Percentiles rank a stretch among this genome's conserved stretches.
Evolutionary conservation across 2,797 vertebrate species (phyloP).

Genomic region (Sphaeramia orbicularis): DNA sequence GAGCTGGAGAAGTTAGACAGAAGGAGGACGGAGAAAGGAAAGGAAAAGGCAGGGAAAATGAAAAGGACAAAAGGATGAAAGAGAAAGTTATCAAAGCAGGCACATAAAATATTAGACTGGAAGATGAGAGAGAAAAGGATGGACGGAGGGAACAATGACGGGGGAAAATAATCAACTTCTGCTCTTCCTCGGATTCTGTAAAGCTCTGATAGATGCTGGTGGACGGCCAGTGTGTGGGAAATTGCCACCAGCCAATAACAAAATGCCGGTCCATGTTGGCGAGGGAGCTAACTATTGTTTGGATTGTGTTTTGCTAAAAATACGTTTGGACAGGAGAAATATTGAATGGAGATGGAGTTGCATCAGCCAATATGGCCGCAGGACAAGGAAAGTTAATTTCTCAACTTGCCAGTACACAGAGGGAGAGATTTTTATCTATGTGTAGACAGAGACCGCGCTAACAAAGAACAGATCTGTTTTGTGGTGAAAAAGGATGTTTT

Average conservation of each 20-base stretch:
- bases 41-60: background rate
- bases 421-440: conserved; percentile 15
- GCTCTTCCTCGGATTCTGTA: background rate
- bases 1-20: conserved; percentile 29
- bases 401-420: conserved; percentile 16
- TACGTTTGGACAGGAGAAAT: conserved; percentile 49
- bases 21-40: conserved; percentile 30
- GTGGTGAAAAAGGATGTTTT: background rate
- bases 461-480: conserved; percentile 2
- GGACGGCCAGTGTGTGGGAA: conserved; percentile 40
- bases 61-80: conserved; percentile 6
- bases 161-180: conserved; percentile 18
- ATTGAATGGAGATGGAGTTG: conserved; percentile 16
- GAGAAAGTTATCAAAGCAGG: conserved; percentile 16
- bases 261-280: conserved; percentile 35
- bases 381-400: conserved; percentile 52
- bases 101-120: conserved; percentile 5
- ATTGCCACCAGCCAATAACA: conserved; percentile 40
- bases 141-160: background rate
- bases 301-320: conserved; percentile 51
- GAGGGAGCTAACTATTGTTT: conserved; percentile 45
- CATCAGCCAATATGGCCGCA: conserved; percentile 30
- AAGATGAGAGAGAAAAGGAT: background rate
- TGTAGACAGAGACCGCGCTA: background rate
- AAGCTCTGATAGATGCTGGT: conserved; percentile 37